These are phyloP conservation scores for Lampris megalopsis DNA, from an alignment of 2,113 vertebrate genomes.

Conservation along the genomic window DNA sequence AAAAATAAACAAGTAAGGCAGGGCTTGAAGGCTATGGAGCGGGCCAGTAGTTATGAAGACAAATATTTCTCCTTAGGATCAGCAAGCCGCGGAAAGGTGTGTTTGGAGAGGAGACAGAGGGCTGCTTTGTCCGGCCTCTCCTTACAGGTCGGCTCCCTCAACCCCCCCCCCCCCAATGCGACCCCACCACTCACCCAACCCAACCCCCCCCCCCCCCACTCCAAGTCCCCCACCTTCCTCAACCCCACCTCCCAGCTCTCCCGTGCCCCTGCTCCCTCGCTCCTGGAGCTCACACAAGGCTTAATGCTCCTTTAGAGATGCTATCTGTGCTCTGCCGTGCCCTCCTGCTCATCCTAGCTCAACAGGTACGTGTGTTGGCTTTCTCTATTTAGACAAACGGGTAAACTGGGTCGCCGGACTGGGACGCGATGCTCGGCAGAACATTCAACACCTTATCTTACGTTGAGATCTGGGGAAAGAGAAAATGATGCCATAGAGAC, in stretches of 20 bases:
- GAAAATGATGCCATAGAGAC: not conserved
- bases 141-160: slow-evolving; percentile 75
- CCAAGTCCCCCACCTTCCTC: slow-evolving; percentile 27
- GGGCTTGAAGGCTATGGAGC: slow-evolving; percentile 42
- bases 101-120: slow-evolving; percentile 89
- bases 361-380: slow-evolving; percentile 84
- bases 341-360: slow-evolving; percentile 82
- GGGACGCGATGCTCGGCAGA: not conserved
- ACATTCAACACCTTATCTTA: slow-evolving; percentile 7
- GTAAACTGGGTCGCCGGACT: not conserved
- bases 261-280: slow-evolving; percentile 36
- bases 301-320: slow-evolving; percentile 82
- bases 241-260: slow-evolving; percentile 55
- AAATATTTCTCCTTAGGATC: slow-evolving; percentile 86
- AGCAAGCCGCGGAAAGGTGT: slow-evolving; percentile 79
- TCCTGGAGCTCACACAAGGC: slow-evolving; percentile 57
- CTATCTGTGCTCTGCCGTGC: slow-evolving; percentile 77
- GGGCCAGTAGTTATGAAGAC: slow-evolving; percentile 68
- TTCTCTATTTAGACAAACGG: slow-evolving; percentile 8
- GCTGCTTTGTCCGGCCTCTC: slow-evolving; percentile 87
- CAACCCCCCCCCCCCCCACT: slow-evolving; percentile 61
- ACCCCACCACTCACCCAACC: slow-evolving; percentile 41
- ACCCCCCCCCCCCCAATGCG: slow-evolving; percentile 45
- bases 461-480: not conserved
- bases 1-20: slow-evolving; percentile 57